phyloP scores from a whole-genome alignment of 1,140 invertebrate species.

The Eupristina koningsbergeri region DNA sequence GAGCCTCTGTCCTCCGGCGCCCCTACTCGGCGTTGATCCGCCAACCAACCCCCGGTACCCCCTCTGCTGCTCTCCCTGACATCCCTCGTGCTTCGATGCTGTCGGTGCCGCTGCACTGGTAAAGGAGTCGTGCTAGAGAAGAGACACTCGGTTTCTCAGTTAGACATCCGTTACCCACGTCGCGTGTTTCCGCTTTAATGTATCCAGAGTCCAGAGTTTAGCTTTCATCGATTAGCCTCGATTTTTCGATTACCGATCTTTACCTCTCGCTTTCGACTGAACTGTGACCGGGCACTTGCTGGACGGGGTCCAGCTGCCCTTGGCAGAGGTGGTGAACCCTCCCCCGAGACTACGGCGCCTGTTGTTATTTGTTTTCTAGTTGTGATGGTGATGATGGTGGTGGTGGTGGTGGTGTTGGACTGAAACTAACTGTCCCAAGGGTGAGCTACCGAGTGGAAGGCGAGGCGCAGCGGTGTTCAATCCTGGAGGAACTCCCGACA shows the following conservation, averaged over 20 bases:
- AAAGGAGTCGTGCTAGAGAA: background rate
- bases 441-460: background rate
- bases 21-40: background rate
- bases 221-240: too few relatives aligned
- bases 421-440: too few relatives aligned
- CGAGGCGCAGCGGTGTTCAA: background rate
- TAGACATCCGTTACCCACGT: slow-evolving; percentile 43
- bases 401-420: too few relatives aligned
- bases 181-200: slow-evolving; percentile 19
- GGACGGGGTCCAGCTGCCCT: too few relatives aligned
- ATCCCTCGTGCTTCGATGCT: background rate
- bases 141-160: slow-evolving; percentile 50
- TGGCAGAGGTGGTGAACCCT: too few relatives aligned
- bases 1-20: slow-evolving; percentile 23
- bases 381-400: too few relatives aligned
- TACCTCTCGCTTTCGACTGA: too few relatives aligned
- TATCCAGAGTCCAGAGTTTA: too few relatives aligned
- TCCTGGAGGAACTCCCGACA: slow-evolving; percentile 21
- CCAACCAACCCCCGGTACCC: background rate
- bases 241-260: too few relatives aligned
- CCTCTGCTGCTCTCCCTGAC: background rate
- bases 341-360: too few relatives aligned
- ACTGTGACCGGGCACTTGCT: too few relatives aligned
- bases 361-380: too few relatives aligned
- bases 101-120: background rate